phyloP scores from a whole-genome alignment of 1,140 invertebrate species.

The Copidosoma floridanum region DNA sequence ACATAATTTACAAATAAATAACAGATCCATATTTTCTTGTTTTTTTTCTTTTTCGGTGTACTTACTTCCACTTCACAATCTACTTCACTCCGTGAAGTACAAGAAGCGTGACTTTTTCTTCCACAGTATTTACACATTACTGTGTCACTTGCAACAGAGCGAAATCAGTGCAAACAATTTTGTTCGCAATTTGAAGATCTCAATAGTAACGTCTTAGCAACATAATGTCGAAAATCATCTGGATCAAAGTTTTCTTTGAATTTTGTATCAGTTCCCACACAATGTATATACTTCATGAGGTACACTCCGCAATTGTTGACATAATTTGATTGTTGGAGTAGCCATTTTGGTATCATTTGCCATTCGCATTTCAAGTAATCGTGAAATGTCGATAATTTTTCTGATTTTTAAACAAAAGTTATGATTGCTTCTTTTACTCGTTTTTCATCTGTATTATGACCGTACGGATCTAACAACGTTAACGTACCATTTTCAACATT shows the following conservation, averaged over 20 bases:
- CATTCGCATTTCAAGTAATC: neutral
- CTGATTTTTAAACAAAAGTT: neutral
- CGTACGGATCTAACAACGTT: slow-evolving; percentile 25
- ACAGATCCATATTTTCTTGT: no score
- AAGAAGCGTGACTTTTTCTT: no score
- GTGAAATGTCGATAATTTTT: neutral
- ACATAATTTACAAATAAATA: no score
- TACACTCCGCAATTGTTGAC: neutral
- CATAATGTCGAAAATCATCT: neutral
- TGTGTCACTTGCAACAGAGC: neutral
- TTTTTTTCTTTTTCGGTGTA: no score
- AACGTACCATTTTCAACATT: slow-evolving; percentile 15
- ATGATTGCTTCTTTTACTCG: neutral
- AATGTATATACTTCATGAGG: neutral
- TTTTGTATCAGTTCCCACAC: neutral
- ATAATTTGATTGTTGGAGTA: neutral
- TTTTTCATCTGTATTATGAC: neutral
- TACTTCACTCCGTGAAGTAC: no score
- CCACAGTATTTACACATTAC: neutral
- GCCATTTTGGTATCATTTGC: neutral
- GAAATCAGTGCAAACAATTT: neutral
- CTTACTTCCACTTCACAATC: no score
- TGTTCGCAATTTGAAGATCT: neutral
- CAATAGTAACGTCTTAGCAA: neutral
- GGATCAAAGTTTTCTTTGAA: neutral